Evolutionary conservation across 2,888 invertebrate genomes (phyloP).

Genomic region (Mythimna lalbum): DNA sequence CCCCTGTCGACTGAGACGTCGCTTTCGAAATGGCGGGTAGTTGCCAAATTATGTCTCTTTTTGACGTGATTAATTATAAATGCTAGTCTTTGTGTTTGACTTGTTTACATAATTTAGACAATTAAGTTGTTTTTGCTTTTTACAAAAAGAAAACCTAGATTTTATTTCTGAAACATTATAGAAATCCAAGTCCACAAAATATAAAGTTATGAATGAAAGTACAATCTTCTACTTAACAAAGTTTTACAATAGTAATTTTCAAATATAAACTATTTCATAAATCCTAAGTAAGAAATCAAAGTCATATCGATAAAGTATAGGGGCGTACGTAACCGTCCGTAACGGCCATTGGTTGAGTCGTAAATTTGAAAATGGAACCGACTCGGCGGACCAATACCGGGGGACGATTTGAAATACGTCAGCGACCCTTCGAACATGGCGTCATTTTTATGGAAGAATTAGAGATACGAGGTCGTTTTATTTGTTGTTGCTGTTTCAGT

Average conservation of each 20-base stretch:
- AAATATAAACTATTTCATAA: slow-evolving; percentile 52
- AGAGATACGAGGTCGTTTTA: slow-evolving; percentile 33
- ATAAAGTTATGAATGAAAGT: slow-evolving; percentile 8
- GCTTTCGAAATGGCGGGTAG: slow-evolving; percentile 17
- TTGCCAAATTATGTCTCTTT: slow-evolving; percentile 40
- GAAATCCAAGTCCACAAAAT: too few relatives aligned
- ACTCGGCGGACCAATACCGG: slow-evolving; percentile 67
- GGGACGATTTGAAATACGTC: slow-evolving; percentile 61
- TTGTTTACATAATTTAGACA: not conserved
- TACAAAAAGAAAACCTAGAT: not conserved
- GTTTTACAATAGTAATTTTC: slow-evolving; percentile 34
- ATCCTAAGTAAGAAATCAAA: slow-evolving; percentile 59
- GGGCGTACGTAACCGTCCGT: slow-evolving; percentile 61
- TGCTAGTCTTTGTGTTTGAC: slow-evolving; percentile 8
- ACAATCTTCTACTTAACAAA: not conserved
- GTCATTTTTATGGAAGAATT: slow-evolving; percentile 59
- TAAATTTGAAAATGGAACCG: slow-evolving; percentile 78
- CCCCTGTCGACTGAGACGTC: slow-evolving; percentile 25
- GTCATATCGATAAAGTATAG: slow-evolving; percentile 65
- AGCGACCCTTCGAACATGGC: slow-evolving; percentile 38
- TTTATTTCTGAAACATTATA: too few relatives aligned
- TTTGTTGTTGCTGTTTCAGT: slow-evolving; percentile 23
- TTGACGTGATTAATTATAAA: slow-evolving; percentile 11
- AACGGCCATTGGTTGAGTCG: slow-evolving; percentile 70
- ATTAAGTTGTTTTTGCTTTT: not conserved